phyloP scores from a whole-genome alignment of 2,888 invertebrate species.

The Oscheius sp. region DNA sequence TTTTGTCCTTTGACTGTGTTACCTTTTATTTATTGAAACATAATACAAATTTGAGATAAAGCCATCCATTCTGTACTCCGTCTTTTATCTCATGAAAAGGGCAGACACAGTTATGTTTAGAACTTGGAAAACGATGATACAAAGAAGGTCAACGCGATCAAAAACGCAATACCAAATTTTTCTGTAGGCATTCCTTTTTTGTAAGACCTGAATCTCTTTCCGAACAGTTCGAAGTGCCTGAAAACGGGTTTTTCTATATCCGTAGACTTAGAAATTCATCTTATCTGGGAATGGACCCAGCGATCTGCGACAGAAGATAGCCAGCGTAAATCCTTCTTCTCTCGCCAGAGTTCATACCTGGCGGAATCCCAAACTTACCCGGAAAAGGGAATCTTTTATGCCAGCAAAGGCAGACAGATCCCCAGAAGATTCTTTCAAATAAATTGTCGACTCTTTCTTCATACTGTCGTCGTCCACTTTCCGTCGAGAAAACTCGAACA shows the following conservation, averaged over 20 bases:
- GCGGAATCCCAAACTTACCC: conserved; percentile 1
- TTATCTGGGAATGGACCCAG: not conserved
- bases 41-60: conserved; percentile 32
- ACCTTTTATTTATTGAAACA: conserved; percentile 36
- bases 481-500: conserved; percentile 14
- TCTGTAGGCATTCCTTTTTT: not conserved
- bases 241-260: conserved; percentile 5
- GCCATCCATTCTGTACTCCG: conserved; percentile 2
- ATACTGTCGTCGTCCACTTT: not conserved
- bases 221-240: conserved; percentile 27
- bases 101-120: conserved; percentile 37
- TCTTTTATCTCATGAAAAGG: conserved; percentile 37
- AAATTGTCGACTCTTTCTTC: conserved; percentile 9
- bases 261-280: not conserved
- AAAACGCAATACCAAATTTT: conserved; percentile 33
- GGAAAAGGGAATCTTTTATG: conserved; percentile 16
- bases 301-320: too few relatives aligned
- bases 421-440: not conserved
- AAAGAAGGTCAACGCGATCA: conserved; percentile 35
- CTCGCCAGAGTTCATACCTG: not conserved
- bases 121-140: conserved; percentile 33
- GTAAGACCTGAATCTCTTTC: conserved; percentile 19
- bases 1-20: conserved; percentile 35
- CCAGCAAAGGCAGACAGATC: conserved; percentile 8
- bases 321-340: not conserved